phyloP scores from a whole-genome alignment of 2,113 vertebrate species.

The Neogobius melanostomus region DNA sequence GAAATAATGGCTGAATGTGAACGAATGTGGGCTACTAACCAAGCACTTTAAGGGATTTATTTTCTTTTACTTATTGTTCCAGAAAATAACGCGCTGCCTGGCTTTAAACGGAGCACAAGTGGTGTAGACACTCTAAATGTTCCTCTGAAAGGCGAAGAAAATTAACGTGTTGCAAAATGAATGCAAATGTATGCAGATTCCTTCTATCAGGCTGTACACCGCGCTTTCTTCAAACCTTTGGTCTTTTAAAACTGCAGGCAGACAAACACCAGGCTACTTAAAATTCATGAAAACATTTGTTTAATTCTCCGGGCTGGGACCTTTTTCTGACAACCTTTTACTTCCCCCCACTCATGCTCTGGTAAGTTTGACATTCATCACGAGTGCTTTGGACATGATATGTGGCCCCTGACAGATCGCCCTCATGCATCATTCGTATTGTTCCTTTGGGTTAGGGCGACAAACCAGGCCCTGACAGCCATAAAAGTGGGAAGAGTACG shows the following conservation, averaged over 20 bases:
- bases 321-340: slow-evolving; percentile 69
- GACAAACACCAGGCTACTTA: slow-evolving; percentile 76
- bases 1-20: slow-evolving; percentile 5
- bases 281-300: slow-evolving; percentile 77
- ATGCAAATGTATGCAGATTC: slow-evolving; percentile 81
- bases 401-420: slow-evolving; percentile 59
- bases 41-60: background rate
- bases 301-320: slow-evolving; percentile 68
- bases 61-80: background rate
- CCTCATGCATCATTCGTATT: slow-evolving; percentile 47
- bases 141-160: slow-evolving; percentile 60
- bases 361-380: slow-evolving; percentile 64
- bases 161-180: slow-evolving; percentile 72
- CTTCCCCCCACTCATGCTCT: slow-evolving; percentile 48
- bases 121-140: slow-evolving; percentile 53
- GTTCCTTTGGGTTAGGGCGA: slow-evolving; percentile 35
- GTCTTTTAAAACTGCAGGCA: slow-evolving; percentile 75
- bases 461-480: slow-evolving; percentile 24
- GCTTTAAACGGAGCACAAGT: slow-evolving; percentile 35
- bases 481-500: slow-evolving; percentile 7
- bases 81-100: background rate
- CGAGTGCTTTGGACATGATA: slow-evolving; percentile 61
- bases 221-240: slow-evolving; percentile 64
- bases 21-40: background rate
- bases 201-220: slow-evolving; percentile 59